Evolutionary conservation across 1,140 invertebrate species (phyloP), one percentile per base, ranked within the genome.

Genomic region (Vanessa tameamea): DNA sequence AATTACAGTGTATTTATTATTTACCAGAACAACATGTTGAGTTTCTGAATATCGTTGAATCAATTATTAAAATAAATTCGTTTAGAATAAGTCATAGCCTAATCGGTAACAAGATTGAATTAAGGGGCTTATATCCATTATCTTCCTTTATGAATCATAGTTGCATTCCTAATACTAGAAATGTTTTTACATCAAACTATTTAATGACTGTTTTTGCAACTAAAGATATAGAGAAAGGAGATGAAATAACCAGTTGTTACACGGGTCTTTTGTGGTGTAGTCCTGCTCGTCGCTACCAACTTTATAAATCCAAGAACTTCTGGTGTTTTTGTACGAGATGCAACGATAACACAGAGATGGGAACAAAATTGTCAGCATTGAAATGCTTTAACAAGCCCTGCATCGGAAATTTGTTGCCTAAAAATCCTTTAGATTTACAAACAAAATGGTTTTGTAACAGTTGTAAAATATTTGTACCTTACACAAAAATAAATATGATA

Each of bases 181-280:
- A 96, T 77, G 87, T 94, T 50, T 96, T 96, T 71, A 93, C 94
- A 72, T 78, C 89, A 1, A 84, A 94, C 37, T 93, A 94, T 47
- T 89, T 89, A 2, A 95, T 97, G 87, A 86, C 93, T 12, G 94
- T 96, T 1, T 94, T 92, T 72, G 95, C 96, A 3, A 92, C 94
- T 0, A 87, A 89, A 63, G 90, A 94, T 13, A 97, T 97, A 55
- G 82, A 89, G 11, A 80, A 91, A 57, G 96, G 95, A 14, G 92
- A 95, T 47, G 96, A 96, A 87, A 94, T 97, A 8, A 95, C 95
- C 13, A 95, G 95, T 80, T 94, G 95, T 16, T 97, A 97, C 76
- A 95, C 95, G 0, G 94, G 95, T 72, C 76, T 96, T 7, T 83
- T 97, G 9, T 96, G 96, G 95, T 95, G 95, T n/a, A 97, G 95